phyloP scores from a whole-genome alignment of 2,113 vertebrate genomes.

The Casuarius casuarius region DNA sequence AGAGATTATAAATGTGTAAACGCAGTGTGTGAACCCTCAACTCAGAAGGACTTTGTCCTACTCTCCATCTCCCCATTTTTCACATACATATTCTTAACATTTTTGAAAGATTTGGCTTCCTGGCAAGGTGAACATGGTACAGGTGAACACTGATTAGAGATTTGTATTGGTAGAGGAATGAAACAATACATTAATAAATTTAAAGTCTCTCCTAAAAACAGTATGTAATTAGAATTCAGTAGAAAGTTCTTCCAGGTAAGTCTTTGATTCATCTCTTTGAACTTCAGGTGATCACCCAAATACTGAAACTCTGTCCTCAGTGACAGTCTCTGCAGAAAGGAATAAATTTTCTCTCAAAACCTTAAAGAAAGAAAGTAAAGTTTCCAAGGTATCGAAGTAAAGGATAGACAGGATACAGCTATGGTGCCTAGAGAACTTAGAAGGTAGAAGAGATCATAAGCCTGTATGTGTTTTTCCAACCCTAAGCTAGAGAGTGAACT shows the following conservation, averaged over 20 bases:
- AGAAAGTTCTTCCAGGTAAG: not conserved
- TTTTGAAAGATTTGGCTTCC: not conserved
- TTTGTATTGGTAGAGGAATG: not conserved
- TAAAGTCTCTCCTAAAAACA: not conserved
- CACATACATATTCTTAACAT: not conserved
- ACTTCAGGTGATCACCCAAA: not conserved
- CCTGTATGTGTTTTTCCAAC: too few species aligned
- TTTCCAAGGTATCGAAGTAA: not conserved
- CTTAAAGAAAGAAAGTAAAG: not conserved
- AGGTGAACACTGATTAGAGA: not conserved
- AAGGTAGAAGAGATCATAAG: not conserved
- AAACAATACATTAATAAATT: not conserved
- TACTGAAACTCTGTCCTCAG: not conserved
- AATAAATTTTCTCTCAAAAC: not conserved
- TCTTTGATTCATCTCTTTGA: not conserved
- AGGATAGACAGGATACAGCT: not conserved
- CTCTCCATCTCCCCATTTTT: not conserved
- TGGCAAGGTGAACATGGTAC: too few species aligned
- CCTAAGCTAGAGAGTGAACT: too few species aligned
- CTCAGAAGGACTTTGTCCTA: not conserved
- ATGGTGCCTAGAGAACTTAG: not conserved
- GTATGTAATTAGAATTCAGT: not conserved
- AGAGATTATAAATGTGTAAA: not conserved
- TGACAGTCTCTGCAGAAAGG: fast-evolving
- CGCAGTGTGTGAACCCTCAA: not conserved